A percentile compares a stretch with the other conserved stretches of the same genome.
These are phyloP conservation scores for Darwinula stevensoni DNA, from an alignment of 2,888 invertebrate genomes.

Conservation along the genomic window DNA sequence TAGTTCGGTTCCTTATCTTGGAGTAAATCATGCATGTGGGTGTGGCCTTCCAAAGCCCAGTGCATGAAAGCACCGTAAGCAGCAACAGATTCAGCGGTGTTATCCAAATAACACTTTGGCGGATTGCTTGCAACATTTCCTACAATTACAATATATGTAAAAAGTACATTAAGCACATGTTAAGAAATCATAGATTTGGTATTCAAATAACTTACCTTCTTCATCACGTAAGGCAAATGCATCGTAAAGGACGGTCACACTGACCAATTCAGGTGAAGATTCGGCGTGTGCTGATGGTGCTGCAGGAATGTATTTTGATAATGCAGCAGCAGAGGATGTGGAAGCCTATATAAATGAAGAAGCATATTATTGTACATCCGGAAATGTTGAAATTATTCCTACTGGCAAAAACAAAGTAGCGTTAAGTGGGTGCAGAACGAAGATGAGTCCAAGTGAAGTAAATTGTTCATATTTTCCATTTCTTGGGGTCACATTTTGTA, in stretches of 20 bases:
- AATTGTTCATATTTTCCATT: constrained; percentile 2
- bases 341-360: constrained; percentile 2
- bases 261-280: constrained; percentile 2
- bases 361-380: constrained; percentile 2
- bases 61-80: constrained; percentile 2
- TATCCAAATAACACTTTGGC: constrained; percentile 2
- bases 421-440: constrained; percentile 2
- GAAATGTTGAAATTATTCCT: constrained; percentile 2
- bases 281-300: constrained; percentile 2
- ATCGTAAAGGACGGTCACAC: constrained; percentile 2
- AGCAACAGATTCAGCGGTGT: constrained; percentile 2
- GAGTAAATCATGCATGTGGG: constrained; percentile 2
- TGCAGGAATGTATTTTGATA: constrained; percentile 2
- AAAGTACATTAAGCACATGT: constrained; percentile 2
- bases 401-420: constrained; percentile 2
- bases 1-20: constrained; percentile 2
- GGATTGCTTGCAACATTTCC: constrained; percentile 2
- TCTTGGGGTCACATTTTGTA: constrained; percentile 2
- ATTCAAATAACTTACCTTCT: constrained; percentile 2
- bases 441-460: constrained; percentile 2
- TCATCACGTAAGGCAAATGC: constrained; percentile 2
- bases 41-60: constrained; percentile 2
- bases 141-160: constrained; percentile 2
- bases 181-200: constrained; percentile 2
- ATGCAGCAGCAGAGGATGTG: constrained; percentile 2